Base-by-base conservation (phyloP, 2,888 invertebrate species). In the Pyrgus malvae region DNA sequence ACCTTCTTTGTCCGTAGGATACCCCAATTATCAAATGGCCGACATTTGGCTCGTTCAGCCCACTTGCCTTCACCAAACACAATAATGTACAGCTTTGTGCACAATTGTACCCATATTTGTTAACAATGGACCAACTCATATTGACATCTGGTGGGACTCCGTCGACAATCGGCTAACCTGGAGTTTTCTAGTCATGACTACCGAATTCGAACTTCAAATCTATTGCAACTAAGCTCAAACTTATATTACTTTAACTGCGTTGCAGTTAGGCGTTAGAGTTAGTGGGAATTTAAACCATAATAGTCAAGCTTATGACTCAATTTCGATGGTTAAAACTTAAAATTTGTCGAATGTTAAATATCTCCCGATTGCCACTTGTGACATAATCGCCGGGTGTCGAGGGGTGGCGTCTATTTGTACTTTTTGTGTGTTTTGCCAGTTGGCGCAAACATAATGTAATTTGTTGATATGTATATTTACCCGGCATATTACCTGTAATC, bases 61-160 rank as follows among this genome's bases (percentile, higher is more conserved):
- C 69, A 78, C 76, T 79, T 72, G 80, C 78, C 76, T 76, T 62
- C 67, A 63, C 74, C 72, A 78, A 86, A 86, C 82, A 79, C 80
- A 81, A 83, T 85, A 80, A 82, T 80, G 79, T 77, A 70, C 67
- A 68, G 70, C 76, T 79, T 87, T 88, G 84, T 87, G 76, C 74
- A 65, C 82, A 77, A 83, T 88, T 86, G 87, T 85, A 79, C 78
- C 77, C 80, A 75, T 83, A 84, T 85, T 86, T 84, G 84, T 82
- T 83, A 81, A 89, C 89, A 89, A 89, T 83, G 65, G 81, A 62
- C 73, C 74, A 66, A 70, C 73, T 74, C 68, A 72, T 71, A 72
- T 75, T 79, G 79, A 87, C 89, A 89, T 88, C 86, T 84, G 83
- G 76, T 76, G 65, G 71, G 70, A 72, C 74, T 69, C 67, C 67